Evolutionary conservation across 2,888 invertebrate genomes (phyloP).

Genomic region (Troides aeacus): DNA sequence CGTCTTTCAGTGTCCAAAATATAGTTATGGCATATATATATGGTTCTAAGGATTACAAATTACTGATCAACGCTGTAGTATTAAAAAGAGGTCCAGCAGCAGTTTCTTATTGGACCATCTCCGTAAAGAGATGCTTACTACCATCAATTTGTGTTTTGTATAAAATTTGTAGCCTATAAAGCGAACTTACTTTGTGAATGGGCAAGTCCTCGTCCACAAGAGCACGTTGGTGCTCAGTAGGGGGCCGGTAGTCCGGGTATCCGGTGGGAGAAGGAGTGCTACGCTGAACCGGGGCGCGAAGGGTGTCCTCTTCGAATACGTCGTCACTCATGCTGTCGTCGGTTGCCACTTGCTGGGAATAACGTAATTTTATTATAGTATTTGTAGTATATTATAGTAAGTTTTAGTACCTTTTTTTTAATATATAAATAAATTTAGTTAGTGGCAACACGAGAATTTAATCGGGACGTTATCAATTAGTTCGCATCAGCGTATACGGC

Average conservation of each 20-base stretch:
- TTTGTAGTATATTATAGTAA: too few relatives aligned
- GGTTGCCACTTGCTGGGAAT: conserved; percentile 76
- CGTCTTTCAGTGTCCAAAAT: too few relatives aligned
- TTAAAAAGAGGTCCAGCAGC: too few relatives aligned
- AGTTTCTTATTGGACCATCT: too few relatives aligned
- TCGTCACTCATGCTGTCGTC: conserved; percentile 92
- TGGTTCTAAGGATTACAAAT: too few relatives aligned
- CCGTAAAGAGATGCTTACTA: too few relatives aligned
- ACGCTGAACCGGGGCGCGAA: conserved; percentile 61
- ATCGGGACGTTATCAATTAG: conserved; percentile 10
- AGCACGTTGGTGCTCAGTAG: conserved; percentile 82
- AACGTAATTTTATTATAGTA: background rate
- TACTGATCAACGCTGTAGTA: too few relatives aligned
- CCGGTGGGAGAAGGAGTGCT: conserved; percentile 87
- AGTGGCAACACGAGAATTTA: background rate
- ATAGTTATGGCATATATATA: too few relatives aligned
- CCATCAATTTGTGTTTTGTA: background rate
- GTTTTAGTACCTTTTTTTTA: too few relatives aligned
- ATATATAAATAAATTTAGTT: background rate
- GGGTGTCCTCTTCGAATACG: conserved; percentile 84
- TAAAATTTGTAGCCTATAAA: background rate
- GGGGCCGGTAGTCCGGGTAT: conserved; percentile 88
- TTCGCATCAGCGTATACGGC: background rate
- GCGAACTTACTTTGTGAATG: conserved; percentile 82
- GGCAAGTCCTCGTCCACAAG: conserved; percentile 80